These are phyloP conservation scores for Altica lythri DNA, from an alignment of 2,888 invertebrate genomes.

Conservation along the genomic window DNA sequence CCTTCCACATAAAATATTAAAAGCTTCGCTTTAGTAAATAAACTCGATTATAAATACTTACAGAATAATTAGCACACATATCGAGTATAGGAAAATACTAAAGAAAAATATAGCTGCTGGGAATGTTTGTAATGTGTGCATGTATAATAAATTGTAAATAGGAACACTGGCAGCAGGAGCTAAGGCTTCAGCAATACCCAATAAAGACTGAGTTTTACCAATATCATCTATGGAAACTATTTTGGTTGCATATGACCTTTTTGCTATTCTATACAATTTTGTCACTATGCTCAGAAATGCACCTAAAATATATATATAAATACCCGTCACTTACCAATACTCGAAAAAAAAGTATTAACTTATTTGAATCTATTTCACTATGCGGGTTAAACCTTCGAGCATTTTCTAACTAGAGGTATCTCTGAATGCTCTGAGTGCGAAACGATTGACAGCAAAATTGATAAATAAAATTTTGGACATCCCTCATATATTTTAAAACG, in stretches of 20 bases:
- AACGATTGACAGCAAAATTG: no score
- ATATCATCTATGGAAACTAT: constrained; percentile 51
- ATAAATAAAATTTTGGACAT: no score
- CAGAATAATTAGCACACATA: constrained; percentile 40
- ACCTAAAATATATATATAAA: constrained; percentile 34
- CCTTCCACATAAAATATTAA: no score
- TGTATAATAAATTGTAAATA: constrained; percentile 63
- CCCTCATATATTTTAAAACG: no score
- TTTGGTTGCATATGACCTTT: constrained; percentile 53
- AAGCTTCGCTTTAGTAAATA: no score
- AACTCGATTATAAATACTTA: no score
- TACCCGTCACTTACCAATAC: neutral
- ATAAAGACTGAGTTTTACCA: constrained; percentile 59
- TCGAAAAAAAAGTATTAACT: constrained; percentile 4
- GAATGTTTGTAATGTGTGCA: constrained; percentile 59
- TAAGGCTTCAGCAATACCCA: constrained; percentile 64
- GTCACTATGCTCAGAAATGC: constrained; percentile 49
- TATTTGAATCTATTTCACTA: no score
- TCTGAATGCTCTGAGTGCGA: no score
- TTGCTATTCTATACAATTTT: constrained; percentile 47
- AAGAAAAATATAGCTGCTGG: constrained; percentile 64
- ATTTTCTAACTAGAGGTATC: no score
- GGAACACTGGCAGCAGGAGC: constrained; percentile 63
- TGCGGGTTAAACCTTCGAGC: no score
- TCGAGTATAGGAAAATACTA: constrained; percentile 49